These are phyloP conservation scores for Castor canadensis DNA, from an alignment of 2,113 vertebrate genomes.

Conservation along the genomic window DNA sequence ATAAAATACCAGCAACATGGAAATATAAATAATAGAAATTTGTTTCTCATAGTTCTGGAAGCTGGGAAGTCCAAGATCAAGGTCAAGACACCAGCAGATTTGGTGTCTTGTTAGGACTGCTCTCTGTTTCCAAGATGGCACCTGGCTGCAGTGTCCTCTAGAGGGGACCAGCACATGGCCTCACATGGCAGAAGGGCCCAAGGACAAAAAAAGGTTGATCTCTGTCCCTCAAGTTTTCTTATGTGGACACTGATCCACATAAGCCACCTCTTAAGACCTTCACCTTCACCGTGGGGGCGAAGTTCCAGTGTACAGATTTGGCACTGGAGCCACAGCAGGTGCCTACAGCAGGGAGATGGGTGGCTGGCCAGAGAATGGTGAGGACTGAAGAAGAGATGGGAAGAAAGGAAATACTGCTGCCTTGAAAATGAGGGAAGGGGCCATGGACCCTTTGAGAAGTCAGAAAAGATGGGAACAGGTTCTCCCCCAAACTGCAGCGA, in stretches of 20 bases:
- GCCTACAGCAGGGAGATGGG: background rate
- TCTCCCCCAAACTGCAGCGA: background rate
- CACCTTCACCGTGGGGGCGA: too few relatives aligned
- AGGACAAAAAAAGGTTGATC: too few relatives aligned
- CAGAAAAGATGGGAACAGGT: too few relatives aligned
- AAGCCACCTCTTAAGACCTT: background rate
- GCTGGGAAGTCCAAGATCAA: background rate
- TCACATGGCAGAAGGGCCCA: background rate
- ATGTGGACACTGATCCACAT: background rate
- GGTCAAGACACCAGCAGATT: too few relatives aligned
- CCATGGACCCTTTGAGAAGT: fast-evolving
- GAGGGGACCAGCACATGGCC: background rate
- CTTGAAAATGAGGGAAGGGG: background rate
- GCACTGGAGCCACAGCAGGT: background rate
- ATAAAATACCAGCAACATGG: too few relatives aligned
- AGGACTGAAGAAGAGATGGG: fast-evolving
- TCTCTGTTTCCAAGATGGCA: too few relatives aligned
- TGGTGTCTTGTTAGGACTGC: too few relatives aligned
- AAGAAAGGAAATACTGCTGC: fast-evolving
- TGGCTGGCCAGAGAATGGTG: background rate
- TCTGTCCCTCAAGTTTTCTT: too few relatives aligned
- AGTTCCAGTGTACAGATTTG: too few relatives aligned
- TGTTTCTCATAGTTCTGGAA: background rate
- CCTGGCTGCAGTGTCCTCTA: background rate
- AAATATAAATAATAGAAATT: too few relatives aligned